Percentiles rank a stretch among this genome's conserved stretches.
These are phyloP conservation scores for Oopsacas minuta DNA, from an alignment of 37 sponge, comb jelly and placozoan genomes.

Conservation along the genomic window DNA sequence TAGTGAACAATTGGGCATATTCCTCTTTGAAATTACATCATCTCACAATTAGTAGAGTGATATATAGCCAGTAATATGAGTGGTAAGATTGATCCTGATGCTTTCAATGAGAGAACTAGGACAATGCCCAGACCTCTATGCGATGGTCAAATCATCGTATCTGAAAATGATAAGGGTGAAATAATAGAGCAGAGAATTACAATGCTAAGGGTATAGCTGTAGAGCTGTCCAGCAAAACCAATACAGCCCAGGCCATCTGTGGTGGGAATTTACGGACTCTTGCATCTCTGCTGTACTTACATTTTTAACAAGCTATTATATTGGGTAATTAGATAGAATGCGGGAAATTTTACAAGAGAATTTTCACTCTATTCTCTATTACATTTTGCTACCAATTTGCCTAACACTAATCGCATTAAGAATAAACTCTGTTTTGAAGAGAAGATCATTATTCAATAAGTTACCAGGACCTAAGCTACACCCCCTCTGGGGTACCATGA, in stretches of 20 bases:
- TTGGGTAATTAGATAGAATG: too few species aligned
- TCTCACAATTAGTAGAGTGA: too few species aligned
- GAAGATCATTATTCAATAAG: neutral
- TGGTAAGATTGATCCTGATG: neutral
- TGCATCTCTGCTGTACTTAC: too few species aligned
- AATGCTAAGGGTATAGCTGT: too few species aligned
- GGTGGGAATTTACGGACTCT: too few species aligned
- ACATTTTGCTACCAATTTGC: neutral
- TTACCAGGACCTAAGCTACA: neutral
- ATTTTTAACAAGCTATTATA: too few species aligned
- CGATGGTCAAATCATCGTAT: neutral
- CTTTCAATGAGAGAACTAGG: neutral
- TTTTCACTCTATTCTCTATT: neutral
- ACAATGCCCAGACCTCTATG: neutral
- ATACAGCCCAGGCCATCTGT: too few species aligned
- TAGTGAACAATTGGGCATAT: too few species aligned
- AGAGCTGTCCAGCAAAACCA: too few species aligned
- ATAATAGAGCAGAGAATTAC: neutral
- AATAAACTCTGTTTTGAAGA: neutral
- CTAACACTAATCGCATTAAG: neutral
- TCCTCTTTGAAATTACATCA: too few species aligned
- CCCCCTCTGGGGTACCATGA: neutral
- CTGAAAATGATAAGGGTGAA: neutral
- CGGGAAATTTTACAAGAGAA: neutral
- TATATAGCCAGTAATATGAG: too few species aligned